Evolutionary conservation across 2,888 invertebrate species (phyloP).

Genomic region (Drosophila anomelani): DNA sequence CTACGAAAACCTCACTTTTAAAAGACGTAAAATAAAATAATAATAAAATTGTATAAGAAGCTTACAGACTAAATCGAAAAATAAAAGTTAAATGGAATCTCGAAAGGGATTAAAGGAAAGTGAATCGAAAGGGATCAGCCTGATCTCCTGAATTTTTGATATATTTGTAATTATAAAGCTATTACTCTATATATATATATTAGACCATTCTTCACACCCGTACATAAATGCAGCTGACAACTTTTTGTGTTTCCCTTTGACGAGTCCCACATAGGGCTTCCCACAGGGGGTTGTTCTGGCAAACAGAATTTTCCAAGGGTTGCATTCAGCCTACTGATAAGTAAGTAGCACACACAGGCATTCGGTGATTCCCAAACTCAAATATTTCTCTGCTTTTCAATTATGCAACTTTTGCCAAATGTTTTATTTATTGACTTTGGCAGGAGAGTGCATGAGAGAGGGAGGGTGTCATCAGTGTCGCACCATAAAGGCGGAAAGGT

Average conservation of each 20-base stretch:
- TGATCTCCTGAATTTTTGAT: not conserved
- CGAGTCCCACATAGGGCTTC: constrained; percentile 1
- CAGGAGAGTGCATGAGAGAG: constrained; percentile 3
- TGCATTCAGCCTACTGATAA: constrained; percentile 41
- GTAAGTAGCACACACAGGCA: constrained; percentile 45
- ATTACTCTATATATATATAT: not conserved
- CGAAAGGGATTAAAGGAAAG: not conserved
- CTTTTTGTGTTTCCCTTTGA: constrained; percentile 59
- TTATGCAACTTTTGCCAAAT: constrained; percentile 77
- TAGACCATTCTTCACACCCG: constrained; percentile 51
- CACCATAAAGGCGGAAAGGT: constrained; percentile 56
- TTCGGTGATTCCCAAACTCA: constrained; percentile 44
- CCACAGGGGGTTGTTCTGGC: constrained; percentile 26
- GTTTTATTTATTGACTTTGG: constrained; percentile 75
- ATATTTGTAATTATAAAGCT: constrained; percentile 7
- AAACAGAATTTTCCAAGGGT: constrained; percentile 22
- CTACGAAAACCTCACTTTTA: not conserved
- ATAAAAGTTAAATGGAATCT: not conserved
- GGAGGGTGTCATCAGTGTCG: constrained; percentile 16
- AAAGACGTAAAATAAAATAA: not conserved
- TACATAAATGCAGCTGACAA: constrained; percentile 66
- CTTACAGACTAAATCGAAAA: not conserved
- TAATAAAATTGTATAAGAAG: not conserved
- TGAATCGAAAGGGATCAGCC: not conserved
- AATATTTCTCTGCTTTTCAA: constrained; percentile 62